Conservation (phyloP, 1,140 invertebrate species). For the Whitmania pigra region DNA sequence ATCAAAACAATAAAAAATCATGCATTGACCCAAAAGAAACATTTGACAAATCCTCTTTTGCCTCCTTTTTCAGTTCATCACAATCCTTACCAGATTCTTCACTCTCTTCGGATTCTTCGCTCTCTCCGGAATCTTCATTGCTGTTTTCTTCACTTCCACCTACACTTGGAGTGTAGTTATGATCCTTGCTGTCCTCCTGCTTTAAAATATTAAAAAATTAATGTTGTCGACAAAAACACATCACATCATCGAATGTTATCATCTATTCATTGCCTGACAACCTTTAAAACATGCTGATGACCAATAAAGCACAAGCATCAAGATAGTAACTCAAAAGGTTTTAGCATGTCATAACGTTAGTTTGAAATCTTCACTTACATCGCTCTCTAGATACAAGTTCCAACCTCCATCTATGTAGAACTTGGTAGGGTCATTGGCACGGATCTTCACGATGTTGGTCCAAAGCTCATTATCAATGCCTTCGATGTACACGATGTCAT, state of each 20-base stretch:
- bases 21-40: background rate
- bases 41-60: conserved; percentile 33
- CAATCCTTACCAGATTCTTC: conserved; percentile 97
- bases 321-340: background rate
- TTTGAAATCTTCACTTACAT: conserved; percentile 30
- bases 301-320: background rate
- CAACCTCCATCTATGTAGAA: conserved; percentile 98
- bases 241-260: too few relatives aligned
- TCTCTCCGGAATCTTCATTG: conserved; percentile 57
- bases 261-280: too few relatives aligned
- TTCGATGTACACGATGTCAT: conserved; percentile 92
- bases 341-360: background rate
- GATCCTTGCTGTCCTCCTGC: conserved; percentile 52
- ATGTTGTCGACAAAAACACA: background rate
- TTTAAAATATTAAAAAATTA: background rate
- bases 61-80: conserved; percentile 50
- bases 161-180: conserved; percentile 45
- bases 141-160: conserved; percentile 45
- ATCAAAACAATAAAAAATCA: background rate
- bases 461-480: conserved; percentile 97
- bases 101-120: conserved; percentile 49
- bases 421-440: conserved; percentile 90
- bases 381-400: conserved; percentile 78
- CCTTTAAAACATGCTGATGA: background rate
- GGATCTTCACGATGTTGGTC: conserved; percentile 99